These are phyloP conservation scores for Parus major DNA, from an alignment of 2,113 vertebrate species.

Conservation along the genomic window DNA sequence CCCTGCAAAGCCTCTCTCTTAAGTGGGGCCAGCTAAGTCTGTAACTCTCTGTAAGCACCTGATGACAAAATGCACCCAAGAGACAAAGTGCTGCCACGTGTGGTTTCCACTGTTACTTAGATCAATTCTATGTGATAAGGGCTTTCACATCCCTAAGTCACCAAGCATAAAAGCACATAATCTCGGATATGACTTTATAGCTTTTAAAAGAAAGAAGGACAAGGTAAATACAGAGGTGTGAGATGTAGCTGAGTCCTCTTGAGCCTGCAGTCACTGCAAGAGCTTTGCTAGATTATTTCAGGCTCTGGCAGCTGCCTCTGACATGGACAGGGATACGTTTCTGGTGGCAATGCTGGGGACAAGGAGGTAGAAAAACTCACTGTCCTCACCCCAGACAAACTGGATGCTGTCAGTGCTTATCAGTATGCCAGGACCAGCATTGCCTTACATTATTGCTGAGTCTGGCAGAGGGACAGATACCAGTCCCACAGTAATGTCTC, in stretches of 20 bases:
- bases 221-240: background rate
- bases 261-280: background rate
- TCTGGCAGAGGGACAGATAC: background rate
- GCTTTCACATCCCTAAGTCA: background rate
- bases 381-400: background rate
- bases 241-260: background rate
- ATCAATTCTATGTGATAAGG: slow-evolving; percentile 34
- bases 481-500: background rate
- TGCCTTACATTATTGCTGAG: accelerated
- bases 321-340: accelerated
- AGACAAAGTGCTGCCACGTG: background rate
- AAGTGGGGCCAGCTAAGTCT: background rate
- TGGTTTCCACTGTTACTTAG: background rate
- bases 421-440: background rate
- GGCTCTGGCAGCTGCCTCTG: background rate
- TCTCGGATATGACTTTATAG: background rate
- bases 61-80: slow-evolving; percentile 19
- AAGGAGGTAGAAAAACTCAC: background rate
- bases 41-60: background rate
- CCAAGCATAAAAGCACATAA: background rate
- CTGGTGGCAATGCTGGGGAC: too few relatives aligned
- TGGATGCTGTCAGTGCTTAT: background rate
- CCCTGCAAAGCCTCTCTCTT: background rate
- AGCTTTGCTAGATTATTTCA: background rate
- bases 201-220: slow-evolving; percentile 1